These are phyloP conservation scores for Aratinga solstitialis DNA, from an alignment of 2,797 vertebrate species.

Conservation along the genomic window DNA sequence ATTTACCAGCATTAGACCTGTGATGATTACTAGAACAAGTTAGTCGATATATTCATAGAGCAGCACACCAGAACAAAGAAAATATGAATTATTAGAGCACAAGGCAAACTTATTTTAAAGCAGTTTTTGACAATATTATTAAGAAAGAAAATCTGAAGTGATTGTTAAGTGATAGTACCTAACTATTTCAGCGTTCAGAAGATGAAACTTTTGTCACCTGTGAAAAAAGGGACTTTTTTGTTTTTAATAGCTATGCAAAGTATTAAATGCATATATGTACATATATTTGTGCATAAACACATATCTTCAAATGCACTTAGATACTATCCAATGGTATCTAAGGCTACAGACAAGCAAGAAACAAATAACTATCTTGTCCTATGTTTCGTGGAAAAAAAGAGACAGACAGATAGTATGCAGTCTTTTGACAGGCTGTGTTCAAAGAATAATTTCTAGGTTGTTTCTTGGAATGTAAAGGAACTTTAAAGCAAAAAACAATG, in stretches of 20 bases:
- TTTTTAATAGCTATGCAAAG: constrained; percentile 4
- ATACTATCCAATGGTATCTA: constrained; percentile 43
- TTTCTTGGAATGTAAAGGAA: constrained; percentile 49
- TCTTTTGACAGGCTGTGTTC: constrained; percentile 17
- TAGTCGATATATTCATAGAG: constrained; percentile 61
- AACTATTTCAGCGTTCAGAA: constrained; percentile 17
- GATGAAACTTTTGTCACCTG: neutral
- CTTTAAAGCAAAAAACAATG: constrained; percentile 63
- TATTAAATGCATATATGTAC: neutral
- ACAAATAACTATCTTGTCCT: constrained; percentile 10
- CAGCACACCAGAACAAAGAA: constrained; percentile 28
- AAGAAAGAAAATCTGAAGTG: constrained; percentile 2
- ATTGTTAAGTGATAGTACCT: neutral
- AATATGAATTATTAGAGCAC: constrained; percentile 5
- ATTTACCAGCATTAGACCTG: constrained; percentile 55
- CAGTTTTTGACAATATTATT: neutral
- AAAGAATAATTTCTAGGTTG: constrained; percentile 43
- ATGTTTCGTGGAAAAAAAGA: constrained; percentile 50
- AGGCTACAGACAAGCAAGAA: constrained; percentile 38
- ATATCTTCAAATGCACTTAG: constrained; percentile 44
- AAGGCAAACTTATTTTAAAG: constrained; percentile 16
- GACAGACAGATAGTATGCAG: constrained; percentile 40
- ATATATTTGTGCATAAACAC: neutral
- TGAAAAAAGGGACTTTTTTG: constrained; percentile 11
- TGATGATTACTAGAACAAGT: constrained; percentile 62